Conservation (phyloP, 2,113 vertebrate genomes). For the Amphiprion percula region DNA sequence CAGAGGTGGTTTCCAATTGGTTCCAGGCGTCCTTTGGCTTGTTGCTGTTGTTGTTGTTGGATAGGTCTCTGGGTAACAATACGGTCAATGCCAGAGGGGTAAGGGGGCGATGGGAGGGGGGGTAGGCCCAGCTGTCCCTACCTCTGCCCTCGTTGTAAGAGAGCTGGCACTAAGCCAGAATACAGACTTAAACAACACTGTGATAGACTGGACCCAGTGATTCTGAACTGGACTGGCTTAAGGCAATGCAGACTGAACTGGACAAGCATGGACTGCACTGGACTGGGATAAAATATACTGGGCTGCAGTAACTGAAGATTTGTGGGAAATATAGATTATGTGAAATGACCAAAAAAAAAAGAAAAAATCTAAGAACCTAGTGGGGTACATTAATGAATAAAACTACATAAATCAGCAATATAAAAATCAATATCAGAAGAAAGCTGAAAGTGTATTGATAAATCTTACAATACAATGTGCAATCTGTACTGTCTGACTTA, state of each 20-base stretch:
- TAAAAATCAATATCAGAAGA: too few species aligned
- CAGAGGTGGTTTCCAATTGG: conserved; percentile 23
- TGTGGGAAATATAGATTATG: not conserved
- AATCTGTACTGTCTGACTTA: too few species aligned
- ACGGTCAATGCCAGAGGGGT: conserved; percentile 37
- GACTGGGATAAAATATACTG: not conserved
- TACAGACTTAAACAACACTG: conserved; percentile 14
- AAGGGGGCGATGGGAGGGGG: conserved; percentile 15
- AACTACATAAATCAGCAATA: too few species aligned
- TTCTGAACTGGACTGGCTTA: not conserved
- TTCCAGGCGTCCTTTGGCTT: conserved; percentile 13
- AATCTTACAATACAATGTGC: too few species aligned
- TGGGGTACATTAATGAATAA: not conserved
- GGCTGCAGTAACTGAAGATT: not conserved
- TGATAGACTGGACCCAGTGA: not conserved
- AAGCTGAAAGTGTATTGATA: too few species aligned
- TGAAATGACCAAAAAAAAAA: too few species aligned
- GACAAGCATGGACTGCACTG: too few species aligned
- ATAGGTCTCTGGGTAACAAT: conserved; percentile 50
- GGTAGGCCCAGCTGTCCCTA: conserved; percentile 73
- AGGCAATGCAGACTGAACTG: not conserved
- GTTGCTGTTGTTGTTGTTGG: conserved; percentile 39
- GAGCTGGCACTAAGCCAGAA: conserved; percentile 59
- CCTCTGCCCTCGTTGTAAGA: conserved; percentile 65
- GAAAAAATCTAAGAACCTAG: not conserved